A percentile compares a stretch with the other conserved stretches of the same genome.
Conservation (phyloP, 2,888 invertebrate species). For the Dioctria rufipes region DNA sequence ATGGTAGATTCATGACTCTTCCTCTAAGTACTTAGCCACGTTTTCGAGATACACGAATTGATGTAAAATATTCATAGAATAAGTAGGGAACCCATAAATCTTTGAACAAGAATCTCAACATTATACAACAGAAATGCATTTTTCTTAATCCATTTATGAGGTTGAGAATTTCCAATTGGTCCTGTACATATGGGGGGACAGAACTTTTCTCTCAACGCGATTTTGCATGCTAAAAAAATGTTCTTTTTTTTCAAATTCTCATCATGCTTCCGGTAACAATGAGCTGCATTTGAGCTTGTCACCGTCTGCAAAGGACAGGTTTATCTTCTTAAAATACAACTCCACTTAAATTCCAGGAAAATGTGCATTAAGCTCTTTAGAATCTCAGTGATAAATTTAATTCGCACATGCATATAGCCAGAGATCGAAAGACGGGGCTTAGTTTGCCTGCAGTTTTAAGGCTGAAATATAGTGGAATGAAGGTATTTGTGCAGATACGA, state of each 20-base stretch:
- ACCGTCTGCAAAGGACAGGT: conserved; percentile 50
- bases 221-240: conserved; percentile 35
- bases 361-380: conserved; percentile 45
- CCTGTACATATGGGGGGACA: not conserved
- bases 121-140: conserved; percentile 43
- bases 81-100: too few relatives aligned
- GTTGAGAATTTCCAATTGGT: conserved; percentile 47
- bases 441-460: conserved; percentile 25
- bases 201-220: conserved; percentile 31
- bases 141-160: conserved; percentile 34
- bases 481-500: not conserved
- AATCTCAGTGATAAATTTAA: conserved; percentile 45
- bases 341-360: conserved; percentile 25
- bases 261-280: conserved; percentile 45
- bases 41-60: too few relatives aligned
- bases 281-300: conserved; percentile 42
- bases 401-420: not conserved
- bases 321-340: conserved; percentile 51
- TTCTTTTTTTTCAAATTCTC: conserved; percentile 33
- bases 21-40: too few relatives aligned
- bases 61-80: too few relatives aligned
- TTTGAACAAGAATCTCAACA: too few relatives aligned
- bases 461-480: not conserved
- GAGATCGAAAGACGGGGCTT: not conserved
- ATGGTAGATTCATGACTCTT: too few relatives aligned